These are phyloP conservation scores for Paralichthys olivaceus DNA, from an alignment of 2,113 vertebrate genomes.

Conservation along the genomic window DNA sequence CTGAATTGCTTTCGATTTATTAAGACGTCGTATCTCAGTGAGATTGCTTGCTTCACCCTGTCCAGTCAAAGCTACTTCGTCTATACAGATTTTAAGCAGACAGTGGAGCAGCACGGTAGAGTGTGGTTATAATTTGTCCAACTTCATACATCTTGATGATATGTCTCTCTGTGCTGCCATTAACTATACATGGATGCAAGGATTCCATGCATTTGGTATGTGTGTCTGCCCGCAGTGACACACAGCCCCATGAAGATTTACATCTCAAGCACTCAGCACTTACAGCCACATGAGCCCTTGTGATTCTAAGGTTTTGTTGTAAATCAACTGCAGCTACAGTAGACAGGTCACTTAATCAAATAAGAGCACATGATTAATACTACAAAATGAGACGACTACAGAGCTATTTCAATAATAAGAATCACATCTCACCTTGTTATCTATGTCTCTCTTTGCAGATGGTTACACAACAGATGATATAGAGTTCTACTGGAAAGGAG, in stretches of 20 bases:
- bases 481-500: slow-evolving; percentile 98
- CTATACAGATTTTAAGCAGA: slow-evolving; percentile 31
- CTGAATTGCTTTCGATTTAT: slow-evolving; percentile 65
- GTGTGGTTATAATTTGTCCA: slow-evolving; percentile 22
- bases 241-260: slow-evolving; percentile 40
- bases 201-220: slow-evolving; percentile 23
- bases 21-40: slow-evolving; percentile 46
- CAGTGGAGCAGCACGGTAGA: slow-evolving; percentile 19
- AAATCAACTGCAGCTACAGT: slow-evolving; percentile 24
- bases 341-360: slow-evolving; percentile 34
- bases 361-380: slow-evolving; percentile 26
- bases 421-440: neutral
- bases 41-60: slow-evolving; percentile 37
- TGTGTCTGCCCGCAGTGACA: slow-evolving; percentile 40
- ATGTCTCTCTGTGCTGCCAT: slow-evolving; percentile 37
- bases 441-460: slow-evolving; percentile 81
- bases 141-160: slow-evolving; percentile 43
- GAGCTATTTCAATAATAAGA: neutral
- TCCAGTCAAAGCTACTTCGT: slow-evolving; percentile 25
- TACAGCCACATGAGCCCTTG: slow-evolving; percentile 1
- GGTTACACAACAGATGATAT: slow-evolving; percentile 99
- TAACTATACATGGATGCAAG: slow-evolving; percentile 31
- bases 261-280: slow-evolving; percentile 44
- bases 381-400: neutral
- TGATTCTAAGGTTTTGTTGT: slow-evolving; percentile 37